Conservation (phyloP, 2,113 vertebrate species). For the Donacobius atricapilla region DNA sequence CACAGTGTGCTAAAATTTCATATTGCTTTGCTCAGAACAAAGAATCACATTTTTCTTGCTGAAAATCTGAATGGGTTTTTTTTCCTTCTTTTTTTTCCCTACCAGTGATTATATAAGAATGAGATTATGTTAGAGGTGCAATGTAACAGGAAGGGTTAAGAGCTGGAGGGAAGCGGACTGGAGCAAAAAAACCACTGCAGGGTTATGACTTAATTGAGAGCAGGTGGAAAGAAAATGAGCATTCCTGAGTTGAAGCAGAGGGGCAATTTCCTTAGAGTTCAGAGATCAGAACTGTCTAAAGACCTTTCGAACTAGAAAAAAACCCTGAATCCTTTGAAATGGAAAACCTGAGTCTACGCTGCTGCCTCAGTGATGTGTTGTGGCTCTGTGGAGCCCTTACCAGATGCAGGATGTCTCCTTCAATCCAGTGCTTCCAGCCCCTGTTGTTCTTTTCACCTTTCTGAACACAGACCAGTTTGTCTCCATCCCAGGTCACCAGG, state of each 20-base stretch:
- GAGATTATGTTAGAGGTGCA: background rate
- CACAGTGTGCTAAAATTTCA: background rate
- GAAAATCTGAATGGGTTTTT: rapidly evolving
- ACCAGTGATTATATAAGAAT: background rate
- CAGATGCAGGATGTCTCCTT: constrained; percentile 86
- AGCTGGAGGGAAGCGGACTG: background rate
- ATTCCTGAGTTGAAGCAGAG: background rate
- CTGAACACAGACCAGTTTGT: constrained; percentile 87
- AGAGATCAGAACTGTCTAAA: background rate
- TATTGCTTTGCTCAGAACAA: background rate
- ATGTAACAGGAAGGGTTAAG: background rate
- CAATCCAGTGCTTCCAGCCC: constrained; percentile 94
- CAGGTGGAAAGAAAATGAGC: background rate
- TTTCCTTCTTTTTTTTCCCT: background rate
- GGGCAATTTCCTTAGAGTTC: background rate
- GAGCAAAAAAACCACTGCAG: background rate
- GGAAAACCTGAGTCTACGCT: background rate
- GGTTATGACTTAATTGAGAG: background rate
- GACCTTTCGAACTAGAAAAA: background rate
- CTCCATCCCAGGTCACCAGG: constrained; percentile 88
- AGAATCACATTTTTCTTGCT: background rate
- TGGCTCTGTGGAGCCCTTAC: constrained; percentile 71
- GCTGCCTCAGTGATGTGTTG: background rate
- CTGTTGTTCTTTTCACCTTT: constrained; percentile 93
- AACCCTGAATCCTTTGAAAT: background rate